Evolutionary conservation across 2,113 vertebrate species (phyloP).

Genomic region (Riparia riparia): DNA sequence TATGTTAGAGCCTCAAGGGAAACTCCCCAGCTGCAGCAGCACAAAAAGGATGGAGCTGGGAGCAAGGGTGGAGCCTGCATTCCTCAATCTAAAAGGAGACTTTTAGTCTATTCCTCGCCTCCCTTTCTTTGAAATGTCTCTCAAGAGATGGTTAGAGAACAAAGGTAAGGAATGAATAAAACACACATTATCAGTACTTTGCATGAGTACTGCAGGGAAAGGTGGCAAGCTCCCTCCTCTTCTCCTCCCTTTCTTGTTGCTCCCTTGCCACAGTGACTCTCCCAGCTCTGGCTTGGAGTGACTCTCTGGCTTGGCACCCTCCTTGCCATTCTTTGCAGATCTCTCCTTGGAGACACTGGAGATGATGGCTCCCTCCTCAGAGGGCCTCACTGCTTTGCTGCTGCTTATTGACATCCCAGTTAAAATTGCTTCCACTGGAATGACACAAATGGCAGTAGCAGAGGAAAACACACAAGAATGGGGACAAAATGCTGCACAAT

Average conservation of each 20-base stretch:
- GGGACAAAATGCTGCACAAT: not conserved
- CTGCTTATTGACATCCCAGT: not conserved
- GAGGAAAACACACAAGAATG: not conserved
- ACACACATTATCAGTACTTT: slow-evolving; percentile 54
- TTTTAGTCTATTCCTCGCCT: slow-evolving; percentile 63
- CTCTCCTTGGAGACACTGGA: not conserved
- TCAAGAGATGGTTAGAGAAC: slow-evolving; percentile 68
- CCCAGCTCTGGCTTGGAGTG: not conserved
- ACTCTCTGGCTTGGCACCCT: not conserved
- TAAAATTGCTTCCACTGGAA: not conserved
- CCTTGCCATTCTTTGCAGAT: not conserved
- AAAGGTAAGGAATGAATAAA: slow-evolving; percentile 59
- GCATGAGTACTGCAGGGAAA: slow-evolving; percentile 54
- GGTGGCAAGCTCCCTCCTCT: slow-evolving; percentile 13
- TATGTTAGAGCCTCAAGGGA: slow-evolving; percentile 62
- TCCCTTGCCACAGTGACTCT: slow-evolving; percentile 10
- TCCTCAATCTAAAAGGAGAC: slow-evolving; percentile 67
- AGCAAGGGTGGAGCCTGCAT: slow-evolving; percentile 70
- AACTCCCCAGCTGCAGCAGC: slow-evolving; percentile 64
- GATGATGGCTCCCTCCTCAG: not conserved
- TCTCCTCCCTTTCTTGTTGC: slow-evolving; percentile 16
- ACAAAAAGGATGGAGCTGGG: slow-evolving; percentile 63
- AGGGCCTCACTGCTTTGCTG: not conserved
- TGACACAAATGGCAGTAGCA: not conserved
- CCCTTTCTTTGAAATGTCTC: slow-evolving; percentile 69